Base-by-base conservation (phyloP, 2,888 invertebrate genomes). In the Masnerella sp. region DNA sequence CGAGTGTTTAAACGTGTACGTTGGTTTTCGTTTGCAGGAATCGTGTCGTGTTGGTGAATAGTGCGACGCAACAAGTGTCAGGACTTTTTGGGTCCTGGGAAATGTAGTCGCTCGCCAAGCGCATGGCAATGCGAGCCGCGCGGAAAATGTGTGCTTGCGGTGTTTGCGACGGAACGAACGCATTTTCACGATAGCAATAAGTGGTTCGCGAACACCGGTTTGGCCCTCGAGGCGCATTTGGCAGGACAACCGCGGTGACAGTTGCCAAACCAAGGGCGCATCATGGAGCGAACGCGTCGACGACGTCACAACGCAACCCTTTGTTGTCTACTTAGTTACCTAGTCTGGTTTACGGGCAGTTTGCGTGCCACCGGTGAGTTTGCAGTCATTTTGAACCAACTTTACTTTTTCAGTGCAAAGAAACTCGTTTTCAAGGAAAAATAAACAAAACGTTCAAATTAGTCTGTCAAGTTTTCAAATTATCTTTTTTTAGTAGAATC, bases 31-130 rank as follows among this genome's bases (percentile, higher is more conserved):
- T 1, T 47, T 30, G 5, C 20, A 47, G 47, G 15, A 30, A 12
- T 2, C 12, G 22, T 5, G 43, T 52, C 20, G 69, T 61, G 68
- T 38, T 18, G 9, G 52, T 62, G 56, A 62, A 52, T 20, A 54
- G 72, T 67, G 72, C 38, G 32, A 49, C 54, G 74, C 74, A 74
- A 74, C 74, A 74, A 74, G 74, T 74, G 74, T 58, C 68, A 64
- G 74, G 68, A 74, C 43, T 49, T 62, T 62, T 68, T 61, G 58
- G 51, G 58, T 73, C 67, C 62, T 68, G 56, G 36, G 65, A 47
- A 36, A 64, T 56, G 72, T 59, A 49, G 61, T 62, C 40, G 52
- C n/a, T 43, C 28, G 45, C 12, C 30, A 25, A 34, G 36, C 74
- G 74, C 69, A 69, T 74, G 62, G 62, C 74, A 30, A 74, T 64